Conservation (phyloP, 2,888 invertebrate species). For the Drosophila trichaetosa region DNA sequence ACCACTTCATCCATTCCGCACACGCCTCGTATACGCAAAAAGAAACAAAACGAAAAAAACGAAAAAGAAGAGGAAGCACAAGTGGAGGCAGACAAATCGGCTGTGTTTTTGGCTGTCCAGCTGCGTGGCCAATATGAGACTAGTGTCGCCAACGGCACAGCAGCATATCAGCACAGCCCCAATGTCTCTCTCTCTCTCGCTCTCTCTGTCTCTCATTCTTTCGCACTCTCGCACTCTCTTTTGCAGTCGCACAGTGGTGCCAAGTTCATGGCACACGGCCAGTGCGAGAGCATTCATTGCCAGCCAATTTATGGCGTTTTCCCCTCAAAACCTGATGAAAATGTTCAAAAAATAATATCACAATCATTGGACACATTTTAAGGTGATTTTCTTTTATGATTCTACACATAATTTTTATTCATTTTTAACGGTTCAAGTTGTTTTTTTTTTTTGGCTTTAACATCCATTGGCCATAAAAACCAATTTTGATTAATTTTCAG, state of each 20-base stretch:
- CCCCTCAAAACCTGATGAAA: constrained; percentile 21
- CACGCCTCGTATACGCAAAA: constrained; percentile 41
- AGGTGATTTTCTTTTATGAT: constrained; percentile 34
- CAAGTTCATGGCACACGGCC: constrained; percentile 65
- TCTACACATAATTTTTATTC: constrained; percentile 17
- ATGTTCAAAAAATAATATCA: neutral
- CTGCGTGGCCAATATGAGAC: constrained; percentile 73
- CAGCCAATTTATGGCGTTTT: constrained; percentile 41
- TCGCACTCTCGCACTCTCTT: constrained; percentile 11
- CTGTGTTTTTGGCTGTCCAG: constrained; percentile 66
- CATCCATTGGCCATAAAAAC: constrained; percentile 9
- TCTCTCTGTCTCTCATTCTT: too few relatives aligned
- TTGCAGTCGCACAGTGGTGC: constrained; percentile 60
- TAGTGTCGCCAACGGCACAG: constrained; percentile 63
- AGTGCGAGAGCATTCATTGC: constrained; percentile 42
- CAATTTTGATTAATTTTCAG: constrained; percentile 46
- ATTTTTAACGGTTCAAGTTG: constrained; percentile 25
- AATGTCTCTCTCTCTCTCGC: neutral
- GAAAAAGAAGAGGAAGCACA: constrained; percentile 1
- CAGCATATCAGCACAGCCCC: constrained; percentile 46
- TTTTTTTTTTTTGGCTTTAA: neutral
- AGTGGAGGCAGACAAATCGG: constrained; percentile 2
- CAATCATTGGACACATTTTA: constrained; percentile 31
- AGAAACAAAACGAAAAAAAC: neutral
- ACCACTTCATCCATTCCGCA: constrained; percentile 62